A percentile compares a stretch with the other conserved stretches of the same genome.
Evolutionary conservation across 2,113 vertebrate species (phyloP).

Genomic region (zebrafish (Danio rerio)): GRCz12tu NC_133197.1:19647501-19648000

Average conservation of each 20-base stretch:
- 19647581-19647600: constrained; percentile 72
- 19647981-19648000: too few species aligned
- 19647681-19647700: constrained; percentile 64
- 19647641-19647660: constrained; percentile 70
- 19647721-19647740: constrained; percentile 69
- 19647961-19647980: too few species aligned
- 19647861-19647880: neutral
- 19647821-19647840: neutral
- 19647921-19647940: neutral
- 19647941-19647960: neutral
- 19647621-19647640: constrained; percentile 70
- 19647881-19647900: neutral
- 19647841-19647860: too few species aligned
- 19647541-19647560: constrained; percentile 69
- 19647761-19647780: neutral
- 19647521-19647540: constrained; percentile 66
- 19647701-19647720: constrained; percentile 60
- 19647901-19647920: neutral
- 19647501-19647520: constrained; percentile 68
- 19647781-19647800: neutral
- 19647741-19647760: constrained; percentile 21
- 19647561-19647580: constrained; percentile 71
- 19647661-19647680: constrained; percentile 64
- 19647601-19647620: constrained; percentile 73
- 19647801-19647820: neutral